Evolutionary conservation across 23 tunicate species (phyloP).

Genomic region (Styela clava): DNA sequence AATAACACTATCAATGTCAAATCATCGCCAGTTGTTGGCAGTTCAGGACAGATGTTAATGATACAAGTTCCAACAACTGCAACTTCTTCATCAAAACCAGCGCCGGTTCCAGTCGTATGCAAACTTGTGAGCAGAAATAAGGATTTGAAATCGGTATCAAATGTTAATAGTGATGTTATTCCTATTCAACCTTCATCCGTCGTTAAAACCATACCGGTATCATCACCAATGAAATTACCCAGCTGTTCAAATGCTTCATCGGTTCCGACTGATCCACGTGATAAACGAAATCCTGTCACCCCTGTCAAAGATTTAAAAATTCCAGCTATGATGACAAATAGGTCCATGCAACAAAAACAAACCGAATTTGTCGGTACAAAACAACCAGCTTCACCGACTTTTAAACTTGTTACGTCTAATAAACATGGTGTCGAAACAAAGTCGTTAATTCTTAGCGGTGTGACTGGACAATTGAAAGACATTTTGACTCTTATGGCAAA

Average conservation of each 20-base stretch:
- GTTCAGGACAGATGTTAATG: constrained; percentile 12
- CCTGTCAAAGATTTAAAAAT: neutral
- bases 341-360: neutral
- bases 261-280: neutral
- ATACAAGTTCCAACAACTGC: constrained; percentile 7
- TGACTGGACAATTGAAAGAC: constrained; percentile 76
- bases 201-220: neutral
- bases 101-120: neutral
- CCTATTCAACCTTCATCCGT: neutral
- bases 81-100: neutral
- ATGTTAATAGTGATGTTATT: neutral
- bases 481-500: constrained; percentile 51
- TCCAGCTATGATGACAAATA: neutral
- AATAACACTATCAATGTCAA: neutral
- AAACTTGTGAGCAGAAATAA: neutral
- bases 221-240: neutral
- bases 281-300: constrained; percentile 2
- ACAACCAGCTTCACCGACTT: constrained; percentile 45
- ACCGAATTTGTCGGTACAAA: neutral
- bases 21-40: constrained; percentile 4
- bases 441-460: constrained; percentile 67
- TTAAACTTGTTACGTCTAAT: constrained; percentile 67
- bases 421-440: constrained; percentile 50
- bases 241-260: too few species aligned
- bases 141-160: neutral